phyloP scores from a whole-genome alignment of 2,113 vertebrate species.

The Saguinus imperator region DNA sequence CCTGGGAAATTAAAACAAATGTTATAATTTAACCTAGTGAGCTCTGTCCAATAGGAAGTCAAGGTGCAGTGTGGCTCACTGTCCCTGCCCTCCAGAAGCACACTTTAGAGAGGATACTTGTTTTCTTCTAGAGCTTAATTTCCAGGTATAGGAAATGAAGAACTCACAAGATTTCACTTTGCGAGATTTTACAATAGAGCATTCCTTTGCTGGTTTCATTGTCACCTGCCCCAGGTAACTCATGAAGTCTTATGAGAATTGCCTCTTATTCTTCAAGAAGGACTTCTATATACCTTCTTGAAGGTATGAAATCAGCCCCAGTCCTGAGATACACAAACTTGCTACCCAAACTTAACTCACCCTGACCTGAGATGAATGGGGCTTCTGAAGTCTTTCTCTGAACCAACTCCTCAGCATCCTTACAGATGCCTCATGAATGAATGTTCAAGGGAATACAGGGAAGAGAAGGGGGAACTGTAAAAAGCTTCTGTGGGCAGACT shows the following conservation, averaged over 20 bases:
- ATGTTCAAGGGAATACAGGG: background rate
- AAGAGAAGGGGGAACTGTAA: background rate
- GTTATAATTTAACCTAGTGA: background rate
- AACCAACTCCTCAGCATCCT: background rate
- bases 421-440: background rate
- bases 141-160: background rate
- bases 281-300: background rate
- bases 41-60: background rate
- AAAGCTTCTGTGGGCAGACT: background rate
- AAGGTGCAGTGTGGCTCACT: background rate
- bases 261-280: background rate
- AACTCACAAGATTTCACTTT: background rate
- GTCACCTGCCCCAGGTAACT: background rate
- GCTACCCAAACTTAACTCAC: background rate
- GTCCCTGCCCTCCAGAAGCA: background rate
- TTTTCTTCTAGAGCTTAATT: background rate
- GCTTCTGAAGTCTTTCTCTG: background rate
- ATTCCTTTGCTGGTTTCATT: background rate
- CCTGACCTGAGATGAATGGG: background rate
- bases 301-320: background rate
- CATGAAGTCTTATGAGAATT: background rate
- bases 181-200: background rate
- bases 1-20: slow-evolving; percentile 5
- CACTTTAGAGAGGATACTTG: background rate
- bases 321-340: background rate